Base-by-base conservation (phyloP, 30 jellyfish, hydroid and myxozoan genomes). In the Rhopilema esculentum region DNA sequence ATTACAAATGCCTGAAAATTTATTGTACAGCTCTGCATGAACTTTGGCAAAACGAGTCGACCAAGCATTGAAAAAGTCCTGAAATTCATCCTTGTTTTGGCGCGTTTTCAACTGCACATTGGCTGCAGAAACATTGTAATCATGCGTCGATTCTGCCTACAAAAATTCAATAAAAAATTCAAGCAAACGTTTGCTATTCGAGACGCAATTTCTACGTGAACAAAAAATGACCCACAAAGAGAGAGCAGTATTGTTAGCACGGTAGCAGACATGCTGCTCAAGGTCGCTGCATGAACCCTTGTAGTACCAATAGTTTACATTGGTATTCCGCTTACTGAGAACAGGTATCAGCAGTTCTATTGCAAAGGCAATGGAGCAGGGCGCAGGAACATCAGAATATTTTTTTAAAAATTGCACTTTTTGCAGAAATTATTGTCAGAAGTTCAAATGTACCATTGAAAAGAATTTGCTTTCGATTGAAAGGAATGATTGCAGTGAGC, bases 1-100 rank as follows among this genome's bases (percentile, higher is more conserved):
- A 79, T 79, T 65, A 24, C 66, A 62, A 63, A 61, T 79, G 78
- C 88, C 88, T 64, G 88, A 27, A 79, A 50, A 28, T 79, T 25
- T 52, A 76, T 52, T 61, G 67, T 64, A 79, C 64, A 79, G 79
- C 27, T 64, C 70, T 62, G 29, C 75, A 20, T 24, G 64, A 19
- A 70, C 40, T 70, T 40, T 6, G 57, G 9, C 57, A 40, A 40
- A 40, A 40, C 57, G 57, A 40, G 57, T 40, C 6, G 6, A 40
- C 57, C 57, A 70, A 16, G 27, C 64, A 70, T 25, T 15, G 40
- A 26, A n/a, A n/a, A 16, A 30, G 27, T 28, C 6, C 49, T 23
- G 27, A 28, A 70, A 70, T 70, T 70, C 27, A 19, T 19, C 49
- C 49, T 15, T 25, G 80, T 28, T 70, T 4, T 70, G 64, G 80